Conservation (phyloP, 1,140 invertebrate species). For the Gonatopus flavifemur region DNA sequence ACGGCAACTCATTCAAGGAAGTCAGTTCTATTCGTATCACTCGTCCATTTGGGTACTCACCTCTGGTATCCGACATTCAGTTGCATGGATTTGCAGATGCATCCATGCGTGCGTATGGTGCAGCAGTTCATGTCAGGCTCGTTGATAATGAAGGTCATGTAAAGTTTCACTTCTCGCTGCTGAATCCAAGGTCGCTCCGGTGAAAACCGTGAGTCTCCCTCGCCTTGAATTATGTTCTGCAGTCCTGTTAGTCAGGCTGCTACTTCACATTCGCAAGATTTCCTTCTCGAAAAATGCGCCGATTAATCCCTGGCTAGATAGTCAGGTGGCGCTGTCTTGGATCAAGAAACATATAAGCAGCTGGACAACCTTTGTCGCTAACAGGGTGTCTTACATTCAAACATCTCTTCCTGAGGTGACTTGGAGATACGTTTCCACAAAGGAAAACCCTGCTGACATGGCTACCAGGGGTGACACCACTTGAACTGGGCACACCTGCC, state of each 20-base stretch:
- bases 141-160: neutral
- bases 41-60: neutral
- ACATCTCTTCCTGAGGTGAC: too few species aligned
- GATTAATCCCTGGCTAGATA: neutral
- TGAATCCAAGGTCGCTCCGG: neutral
- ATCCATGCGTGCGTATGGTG: neutral
- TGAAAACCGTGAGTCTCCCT: too few species aligned
- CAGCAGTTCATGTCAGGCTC: neutral
- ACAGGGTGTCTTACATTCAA: too few species aligned
- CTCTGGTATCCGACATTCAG: neutral
- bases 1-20: neutral
- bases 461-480: too few species aligned
- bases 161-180: neutral
- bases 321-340: neutral
- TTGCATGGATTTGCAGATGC: neutral
- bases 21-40: neutral
- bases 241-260: too few species aligned
- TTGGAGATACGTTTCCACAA: too few species aligned
- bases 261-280: too few species aligned
- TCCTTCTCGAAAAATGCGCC: neutral
- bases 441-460: too few species aligned
- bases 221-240: neutral
- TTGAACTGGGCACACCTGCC: too few species aligned
- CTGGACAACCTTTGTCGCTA: too few species aligned
- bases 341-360: neutral